These are phyloP conservation scores for Lepidurus apus DNA, from an alignment of 1,140 invertebrate genomes.

Conservation along the genomic window DNA sequence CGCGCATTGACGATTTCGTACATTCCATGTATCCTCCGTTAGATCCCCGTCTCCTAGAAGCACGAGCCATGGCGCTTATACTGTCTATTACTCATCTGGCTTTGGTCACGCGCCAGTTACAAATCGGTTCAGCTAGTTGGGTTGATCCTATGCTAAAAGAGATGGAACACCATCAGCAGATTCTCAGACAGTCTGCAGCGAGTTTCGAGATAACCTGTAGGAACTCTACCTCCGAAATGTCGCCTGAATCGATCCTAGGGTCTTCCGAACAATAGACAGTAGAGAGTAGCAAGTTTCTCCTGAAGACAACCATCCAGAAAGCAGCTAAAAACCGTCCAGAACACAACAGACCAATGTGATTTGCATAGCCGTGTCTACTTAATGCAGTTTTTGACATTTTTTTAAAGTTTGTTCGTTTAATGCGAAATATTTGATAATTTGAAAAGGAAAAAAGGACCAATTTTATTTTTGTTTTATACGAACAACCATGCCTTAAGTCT, in stretches of 20 bases:
- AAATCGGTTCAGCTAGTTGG: conserved; percentile 9
- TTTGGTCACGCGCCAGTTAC: conserved; percentile 43
- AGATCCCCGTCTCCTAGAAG: conserved; percentile 63
- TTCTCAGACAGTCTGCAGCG: not conserved
- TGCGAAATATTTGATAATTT: not conserved
- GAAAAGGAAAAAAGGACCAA: not conserved
- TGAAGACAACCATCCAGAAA: not conserved
- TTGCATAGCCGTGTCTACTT: not conserved
- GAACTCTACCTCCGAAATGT: not conserved
- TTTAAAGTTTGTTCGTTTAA: not conserved
- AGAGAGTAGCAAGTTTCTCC: not conserved
- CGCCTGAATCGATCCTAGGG: not conserved
- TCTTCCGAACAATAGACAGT: not conserved
- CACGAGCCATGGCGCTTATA: conserved; percentile 60
- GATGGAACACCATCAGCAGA: conserved; percentile 21
- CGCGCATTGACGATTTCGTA: conserved; percentile 66
- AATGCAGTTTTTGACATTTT: not conserved
- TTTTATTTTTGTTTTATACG: not conserved
- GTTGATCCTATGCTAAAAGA: conserved; percentile 4
- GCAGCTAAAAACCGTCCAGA: not conserved
- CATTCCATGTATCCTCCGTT: conserved; percentile 65
- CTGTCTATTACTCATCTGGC: conserved; percentile 66
- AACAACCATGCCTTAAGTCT: not conserved
- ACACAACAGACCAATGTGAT: not conserved
- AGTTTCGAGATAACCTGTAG: conserved; percentile 14